Conservation (phyloP, 1,140 invertebrate genomes). For the Macrocentrus cingulum region DNA sequence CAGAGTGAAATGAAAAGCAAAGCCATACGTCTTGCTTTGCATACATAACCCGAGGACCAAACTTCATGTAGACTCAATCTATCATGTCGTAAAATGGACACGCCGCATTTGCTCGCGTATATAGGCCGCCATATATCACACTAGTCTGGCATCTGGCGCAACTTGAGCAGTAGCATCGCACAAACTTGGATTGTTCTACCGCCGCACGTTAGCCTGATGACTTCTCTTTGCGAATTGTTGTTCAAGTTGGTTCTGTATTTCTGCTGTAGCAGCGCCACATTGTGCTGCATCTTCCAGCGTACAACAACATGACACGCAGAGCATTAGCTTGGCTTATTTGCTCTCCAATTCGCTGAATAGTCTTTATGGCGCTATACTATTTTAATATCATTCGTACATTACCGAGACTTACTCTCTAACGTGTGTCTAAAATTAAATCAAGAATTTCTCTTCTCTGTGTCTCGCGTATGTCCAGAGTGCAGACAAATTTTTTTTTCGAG, state of each 20-base stretch:
- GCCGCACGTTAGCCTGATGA: background rate
- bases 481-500: background rate
- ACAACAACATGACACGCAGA: too few relatives aligned
- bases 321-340: too few relatives aligned
- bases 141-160: constrained; percentile 3
- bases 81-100: constrained; percentile 8
- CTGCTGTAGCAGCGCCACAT: background rate
- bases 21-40: constrained; percentile 9
- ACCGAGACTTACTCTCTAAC: too few relatives aligned
- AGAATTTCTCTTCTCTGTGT: too few relatives aligned
- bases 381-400: too few relatives aligned
- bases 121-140: constrained; percentile 13
- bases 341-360: too few relatives aligned
- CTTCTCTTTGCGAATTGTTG: background rate
- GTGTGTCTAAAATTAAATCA: too few relatives aligned
- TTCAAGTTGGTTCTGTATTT: background rate
- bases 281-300: background rate
- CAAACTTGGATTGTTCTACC: constrained; percentile 12
- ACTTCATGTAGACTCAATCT: constrained; percentile 13
- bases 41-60: constrained; percentile 9
- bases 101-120: background rate
- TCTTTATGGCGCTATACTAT: too few relatives aligned
- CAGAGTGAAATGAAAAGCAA: constrained; percentile 8
- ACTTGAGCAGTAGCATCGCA: background rate
- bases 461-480: too few relatives aligned